A percentile compares a stretch with the other conserved stretches of the same genome.
These are phyloP conservation scores for Drosophila fulvimacula DNA, from an alignment of 2,888 invertebrate genomes.

Conservation along the genomic window DNA sequence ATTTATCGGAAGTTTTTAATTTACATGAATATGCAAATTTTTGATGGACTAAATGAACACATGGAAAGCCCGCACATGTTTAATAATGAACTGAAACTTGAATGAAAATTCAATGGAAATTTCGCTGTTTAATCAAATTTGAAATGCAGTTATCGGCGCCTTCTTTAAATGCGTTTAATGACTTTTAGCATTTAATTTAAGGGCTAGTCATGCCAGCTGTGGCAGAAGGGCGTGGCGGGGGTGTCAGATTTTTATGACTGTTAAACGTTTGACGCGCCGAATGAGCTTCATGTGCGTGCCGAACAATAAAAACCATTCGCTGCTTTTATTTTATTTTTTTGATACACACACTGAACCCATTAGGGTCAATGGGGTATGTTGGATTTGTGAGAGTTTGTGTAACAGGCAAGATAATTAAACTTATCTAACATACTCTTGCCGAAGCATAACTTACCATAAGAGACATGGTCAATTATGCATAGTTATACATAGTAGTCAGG, in stretches of 20 bases:
- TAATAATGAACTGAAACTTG: slow-evolving; percentile 38
- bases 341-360: background rate
- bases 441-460: too few relatives aligned
- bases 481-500: background rate
- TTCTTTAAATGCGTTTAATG: slow-evolving; percentile 57
- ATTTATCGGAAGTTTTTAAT: slow-evolving; percentile 67
- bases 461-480: too few relatives aligned
- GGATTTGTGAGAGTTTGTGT: background rate
- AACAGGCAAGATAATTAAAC: background rate
- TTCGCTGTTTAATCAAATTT: slow-evolving; percentile 35
- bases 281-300: slow-evolving; percentile 47
- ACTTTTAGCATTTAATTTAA: slow-evolving; percentile 55
- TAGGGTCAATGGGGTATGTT: background rate
- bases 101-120: slow-evolving; percentile 57
- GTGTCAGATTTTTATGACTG: slow-evolving; percentile 55
- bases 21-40: slow-evolving; percentile 66
- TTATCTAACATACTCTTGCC: too few relatives aligned
- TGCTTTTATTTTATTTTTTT: slow-evolving; percentile 16
- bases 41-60: slow-evolving; percentile 24
- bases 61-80: slow-evolving; percentile 30
- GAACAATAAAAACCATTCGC: slow-evolving; percentile 38
- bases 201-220: slow-evolving; percentile 25
- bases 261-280: slow-evolving; percentile 69
- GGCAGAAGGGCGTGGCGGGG: background rate
- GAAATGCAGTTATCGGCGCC: slow-evolving; percentile 39